Conservation (phyloP, 1,140 invertebrate species). For the Lysiphlebus fabarum region DNA sequence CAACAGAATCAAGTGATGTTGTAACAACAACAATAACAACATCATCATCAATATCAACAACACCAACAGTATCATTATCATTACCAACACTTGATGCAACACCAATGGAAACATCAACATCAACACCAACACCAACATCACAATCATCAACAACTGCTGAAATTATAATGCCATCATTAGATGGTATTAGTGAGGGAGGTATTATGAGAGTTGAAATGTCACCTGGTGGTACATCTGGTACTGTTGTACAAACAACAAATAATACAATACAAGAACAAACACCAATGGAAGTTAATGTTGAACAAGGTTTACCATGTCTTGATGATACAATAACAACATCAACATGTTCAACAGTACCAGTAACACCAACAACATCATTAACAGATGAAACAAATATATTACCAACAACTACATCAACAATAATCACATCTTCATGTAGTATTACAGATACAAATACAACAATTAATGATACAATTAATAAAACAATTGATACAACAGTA, state of each 20-base stretch:
- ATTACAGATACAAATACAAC: constrained; percentile 1
- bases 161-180: constrained; percentile 46
- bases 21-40: background rate
- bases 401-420: background rate
- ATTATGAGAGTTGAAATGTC: constrained; percentile 67
- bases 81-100: background rate
- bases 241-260: constrained; percentile 50
- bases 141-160: constrained; percentile 29
- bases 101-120: background rate
- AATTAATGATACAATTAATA: background rate
- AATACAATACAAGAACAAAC: too few relatives aligned
- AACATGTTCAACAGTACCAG: background rate
- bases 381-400: background rate
- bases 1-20: background rate
- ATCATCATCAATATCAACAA: background rate
- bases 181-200: constrained; percentile 59
- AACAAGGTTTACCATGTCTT: constrained; percentile 52
- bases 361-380: constrained; percentile 17
- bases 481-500: background rate
- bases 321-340: constrained; percentile 36
- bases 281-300: constrained; percentile 41
- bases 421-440: constrained; percentile 5
- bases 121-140: constrained; percentile 8
- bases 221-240: constrained; percentile 64
- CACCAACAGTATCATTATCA: constrained; percentile 18